Evolutionary conservation across 1,140 invertebrate species (phyloP).

Genomic region (Sycobia sp.): DNA sequence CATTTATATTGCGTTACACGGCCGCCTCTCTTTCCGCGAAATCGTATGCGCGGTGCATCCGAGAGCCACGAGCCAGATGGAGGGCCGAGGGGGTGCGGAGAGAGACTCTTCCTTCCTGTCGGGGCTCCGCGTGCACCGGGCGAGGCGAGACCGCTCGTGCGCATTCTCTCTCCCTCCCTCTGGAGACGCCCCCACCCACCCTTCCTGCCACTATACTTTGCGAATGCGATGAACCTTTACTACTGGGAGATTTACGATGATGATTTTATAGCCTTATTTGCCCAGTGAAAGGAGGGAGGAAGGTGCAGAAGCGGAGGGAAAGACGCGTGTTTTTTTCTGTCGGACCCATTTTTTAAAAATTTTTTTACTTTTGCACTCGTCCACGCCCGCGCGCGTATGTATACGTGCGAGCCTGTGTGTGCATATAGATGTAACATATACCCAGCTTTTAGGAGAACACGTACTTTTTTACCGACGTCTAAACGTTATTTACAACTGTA

Average conservation of each 20-base stretch:
- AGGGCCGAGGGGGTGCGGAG: constrained; percentile 33
- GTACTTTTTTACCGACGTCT: constrained; percentile 29
- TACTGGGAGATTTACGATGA: constrained; percentile 43
- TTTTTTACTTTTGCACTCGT: too few relatives aligned
- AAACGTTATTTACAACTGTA: constrained; percentile 28
- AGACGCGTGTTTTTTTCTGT: constrained; percentile 17
- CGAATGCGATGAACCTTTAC: constrained; percentile 30
- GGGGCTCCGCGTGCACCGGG: background rate
- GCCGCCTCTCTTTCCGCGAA: constrained; percentile 28
- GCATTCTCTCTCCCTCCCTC: background rate
- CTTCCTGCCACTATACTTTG: constrained; percentile 30
- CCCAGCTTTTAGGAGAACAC: constrained; percentile 11
- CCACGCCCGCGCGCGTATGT: constrained; percentile 11
- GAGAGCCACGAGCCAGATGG: constrained; percentile 30
- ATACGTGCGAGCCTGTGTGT: too few relatives aligned
- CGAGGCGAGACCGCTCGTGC: background rate
- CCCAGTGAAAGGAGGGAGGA: constrained; percentile 20
- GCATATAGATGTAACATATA: background rate
- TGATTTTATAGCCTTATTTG: constrained; percentile 45
- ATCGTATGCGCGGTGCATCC: constrained; percentile 1
- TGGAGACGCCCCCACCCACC: constrained; percentile 2
- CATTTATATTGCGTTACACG: constrained; percentile 24
- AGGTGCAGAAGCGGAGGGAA: constrained; percentile 12
- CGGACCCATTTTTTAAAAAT: constrained; percentile 12
- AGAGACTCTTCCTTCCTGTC: constrained; percentile 24